Base-by-base conservation (phyloP, 2,113 vertebrate genomes). In the Crotalus helleri region DNA sequence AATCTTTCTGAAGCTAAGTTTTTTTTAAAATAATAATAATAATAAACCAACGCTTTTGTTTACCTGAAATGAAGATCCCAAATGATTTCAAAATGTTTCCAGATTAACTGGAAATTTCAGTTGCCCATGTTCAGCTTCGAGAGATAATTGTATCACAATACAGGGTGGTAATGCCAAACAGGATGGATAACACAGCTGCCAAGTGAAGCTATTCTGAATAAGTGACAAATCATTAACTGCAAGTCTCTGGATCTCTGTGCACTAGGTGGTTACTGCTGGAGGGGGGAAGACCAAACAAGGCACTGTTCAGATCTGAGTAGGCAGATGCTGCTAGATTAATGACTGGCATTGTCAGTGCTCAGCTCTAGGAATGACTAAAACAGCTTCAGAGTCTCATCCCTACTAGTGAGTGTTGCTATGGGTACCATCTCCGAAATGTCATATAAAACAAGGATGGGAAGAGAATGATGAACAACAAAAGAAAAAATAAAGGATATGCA, bases 391-490 rank as follows among this genome's bases (percentile, higher is more conserved):
- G 90, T 92, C 91, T 97, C 95, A 91, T 94, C 95, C 81, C 19
- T 91, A 33, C 86, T 58, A 91, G 94, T 94, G 94, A 96, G 93
- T 96, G 97, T 97, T 98, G 97, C 97, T 96, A 98, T 98, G 98
- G 97, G 98, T 97, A 97, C 97, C 97, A 96, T 95, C 95, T 96
- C 95, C 91, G 95, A 97, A 95, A 92, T 97, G 97, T 98, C 97
- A 98, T 85, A 91, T 95, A 44, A 85, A 90, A 93, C 23, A 86
- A 90, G 92, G 46, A 96, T 95, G 93, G 93, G 92, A 94, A 94
- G 89, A 96, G 85, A 95, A 94, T 94, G 95, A 95, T 94, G 95
- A 97, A 95, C 93, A 97, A 94, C 91, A 95, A 92, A 96, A 94
- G 88, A 88, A 95, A 51, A 81, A 96, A 96, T 93, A 94, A 94